A percentile compares a stretch with the other conserved stretches of the same genome.
Evolutionary conservation across 2,888 invertebrate species (phyloP).

Genomic region (Latrodectus elegans): DNA sequence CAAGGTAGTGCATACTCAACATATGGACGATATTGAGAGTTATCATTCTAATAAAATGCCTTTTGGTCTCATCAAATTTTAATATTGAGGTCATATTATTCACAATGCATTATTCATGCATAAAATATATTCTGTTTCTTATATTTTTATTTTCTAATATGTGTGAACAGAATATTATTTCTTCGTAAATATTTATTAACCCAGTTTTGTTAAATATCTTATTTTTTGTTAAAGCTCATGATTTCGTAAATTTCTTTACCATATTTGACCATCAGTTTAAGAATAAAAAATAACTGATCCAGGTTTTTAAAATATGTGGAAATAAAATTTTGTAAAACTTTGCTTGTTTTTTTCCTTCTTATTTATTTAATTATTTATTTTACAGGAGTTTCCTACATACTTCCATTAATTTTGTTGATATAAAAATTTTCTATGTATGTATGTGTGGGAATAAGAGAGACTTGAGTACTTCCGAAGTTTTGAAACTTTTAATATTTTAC

Average conservation of each 20-base stretch:
- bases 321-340: not conserved
- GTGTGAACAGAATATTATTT: not conserved
- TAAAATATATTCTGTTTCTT: not conserved
- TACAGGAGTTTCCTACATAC: not conserved
- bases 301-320: constrained; percentile 13
- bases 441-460: too few relatives aligned
- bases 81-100: not conserved
- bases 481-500: too few relatives aligned
- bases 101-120: not conserved
- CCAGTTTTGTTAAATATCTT: not conserved
- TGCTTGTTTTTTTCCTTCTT: not conserved
- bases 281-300: not conserved
- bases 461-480: too few relatives aligned
- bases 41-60: not conserved
- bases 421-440: too few relatives aligned
- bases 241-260: not conserved
- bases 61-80: not conserved
- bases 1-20: constrained; percentile 30
- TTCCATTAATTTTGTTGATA: too few relatives aligned
- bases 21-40: constrained; percentile 29
- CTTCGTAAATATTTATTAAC: not conserved
- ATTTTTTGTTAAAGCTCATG: not conserved
- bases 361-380: not conserved
- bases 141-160: not conserved
- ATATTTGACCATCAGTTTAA: constrained; percentile 4